phyloP scores from a whole-genome alignment of 2,797 vertebrate genomes.

The Ctenopoma multispine region DNA sequence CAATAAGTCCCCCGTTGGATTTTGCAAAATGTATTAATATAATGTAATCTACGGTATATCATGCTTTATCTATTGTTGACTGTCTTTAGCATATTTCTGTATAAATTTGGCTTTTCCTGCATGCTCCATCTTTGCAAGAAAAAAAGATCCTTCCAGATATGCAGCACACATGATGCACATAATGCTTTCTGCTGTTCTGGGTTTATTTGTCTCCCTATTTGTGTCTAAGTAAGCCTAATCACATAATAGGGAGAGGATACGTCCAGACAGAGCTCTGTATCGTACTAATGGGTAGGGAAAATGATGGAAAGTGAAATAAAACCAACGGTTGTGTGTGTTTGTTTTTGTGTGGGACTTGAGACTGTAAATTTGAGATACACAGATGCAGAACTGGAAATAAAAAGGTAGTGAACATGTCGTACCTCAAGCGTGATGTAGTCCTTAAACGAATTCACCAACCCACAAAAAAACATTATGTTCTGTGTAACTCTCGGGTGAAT shows the following conservation, averaged over 20 bases:
- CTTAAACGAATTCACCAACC: background rate
- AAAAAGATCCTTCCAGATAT: conserved; percentile 26
- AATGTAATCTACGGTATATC: too few relatives aligned
- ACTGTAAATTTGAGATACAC: background rate
- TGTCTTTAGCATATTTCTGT: background rate
- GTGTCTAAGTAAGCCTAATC: conserved; percentile 39
- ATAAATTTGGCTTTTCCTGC: background rate
- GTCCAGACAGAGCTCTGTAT: conserved; percentile 19
- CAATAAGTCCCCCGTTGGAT: conserved; percentile 16
- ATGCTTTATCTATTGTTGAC: background rate
- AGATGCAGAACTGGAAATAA: background rate
- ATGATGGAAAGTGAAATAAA: conserved; percentile 37
- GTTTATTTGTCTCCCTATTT: conserved; percentile 47
- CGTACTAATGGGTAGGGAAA: conserved; percentile 31
- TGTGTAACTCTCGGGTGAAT: background rate
- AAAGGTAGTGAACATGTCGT: background rate
- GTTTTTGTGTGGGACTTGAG: conserved; percentile 7
- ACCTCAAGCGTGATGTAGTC: background rate
- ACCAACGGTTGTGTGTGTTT: conserved; percentile 29
- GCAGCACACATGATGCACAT: too few relatives aligned
- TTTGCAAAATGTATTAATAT: background rate
- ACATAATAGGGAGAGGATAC: conserved; percentile 29
- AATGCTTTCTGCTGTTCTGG: conserved; percentile 27
- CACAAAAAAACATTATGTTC: background rate
- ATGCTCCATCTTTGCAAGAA: background rate